Evolutionary conservation across 2,888 invertebrate genomes (phyloP).

Genomic region (Philonicus albiceps): DNA sequence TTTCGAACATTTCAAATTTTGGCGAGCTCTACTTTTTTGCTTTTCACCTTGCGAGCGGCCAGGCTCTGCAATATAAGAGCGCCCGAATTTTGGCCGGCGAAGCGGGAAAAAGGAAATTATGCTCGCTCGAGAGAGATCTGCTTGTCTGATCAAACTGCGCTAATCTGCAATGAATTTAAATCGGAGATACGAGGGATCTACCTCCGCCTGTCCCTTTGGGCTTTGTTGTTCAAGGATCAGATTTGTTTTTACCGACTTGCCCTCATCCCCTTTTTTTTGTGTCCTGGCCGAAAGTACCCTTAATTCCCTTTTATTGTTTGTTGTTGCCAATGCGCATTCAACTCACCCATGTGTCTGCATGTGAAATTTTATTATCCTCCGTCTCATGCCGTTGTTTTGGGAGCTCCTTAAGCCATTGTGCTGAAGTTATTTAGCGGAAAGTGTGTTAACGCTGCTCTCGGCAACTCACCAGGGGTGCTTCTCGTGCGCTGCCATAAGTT

Average conservation of each 20-base stretch:
- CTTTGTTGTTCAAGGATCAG: slow-evolving; percentile 48
- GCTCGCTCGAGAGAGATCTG: slow-evolving; percentile 35
- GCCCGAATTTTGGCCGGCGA: neutral
- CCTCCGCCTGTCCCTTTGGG: slow-evolving; percentile 14
- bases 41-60: neutral
- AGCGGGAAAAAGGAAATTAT: neutral
- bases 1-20: neutral
- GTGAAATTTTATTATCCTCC: slow-evolving; percentile 39
- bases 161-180: slow-evolving; percentile 50
- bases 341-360: slow-evolving; percentile 5
- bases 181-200: slow-evolving; percentile 41
- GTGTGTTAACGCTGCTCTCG: slow-evolving; percentile 34
- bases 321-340: slow-evolving; percentile 37
- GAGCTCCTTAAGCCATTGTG: slow-evolving; percentile 39
- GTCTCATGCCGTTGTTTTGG: slow-evolving; percentile 26
- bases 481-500: neutral
- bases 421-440: slow-evolving; percentile 43
- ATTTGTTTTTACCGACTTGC: slow-evolving; percentile 46
- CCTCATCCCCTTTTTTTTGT: slow-evolving; percentile 25
- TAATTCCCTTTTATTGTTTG: slow-evolving; percentile 49
- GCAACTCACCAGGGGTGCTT: neutral
- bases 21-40: neutral
- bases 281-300: slow-evolving; percentile 35
- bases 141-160: slow-evolving; percentile 50
- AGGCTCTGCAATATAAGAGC: neutral